A percentile compares a stretch with the other conserved stretches of the same genome.
Evolutionary conservation across 2,888 invertebrate genomes (phyloP).

Genomic region (Dryobotodes eremita): DNA sequence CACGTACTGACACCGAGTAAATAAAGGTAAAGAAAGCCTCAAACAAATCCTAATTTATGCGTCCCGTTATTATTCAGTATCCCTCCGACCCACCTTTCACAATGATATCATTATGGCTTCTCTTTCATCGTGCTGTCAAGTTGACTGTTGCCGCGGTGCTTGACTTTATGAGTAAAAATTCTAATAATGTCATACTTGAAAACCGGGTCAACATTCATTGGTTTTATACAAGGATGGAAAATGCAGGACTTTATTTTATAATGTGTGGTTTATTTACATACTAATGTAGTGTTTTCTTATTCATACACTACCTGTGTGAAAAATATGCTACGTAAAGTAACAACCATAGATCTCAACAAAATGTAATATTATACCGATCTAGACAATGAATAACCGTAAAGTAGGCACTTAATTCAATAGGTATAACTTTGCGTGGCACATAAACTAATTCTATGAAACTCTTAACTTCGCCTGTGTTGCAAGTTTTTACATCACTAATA

Average conservation of each 20-base stretch:
- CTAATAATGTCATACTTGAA: not conserved
- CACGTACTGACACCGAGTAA: not conserved
- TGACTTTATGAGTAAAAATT: slow-evolving; percentile 1
- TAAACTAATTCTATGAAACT: slow-evolving; percentile 40
- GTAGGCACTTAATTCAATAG: slow-evolving; percentile 4
- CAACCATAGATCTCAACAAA: not conserved
- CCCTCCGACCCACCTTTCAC: not conserved
- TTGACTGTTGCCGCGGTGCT: not conserved
- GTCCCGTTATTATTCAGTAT: slow-evolving; percentile 32
- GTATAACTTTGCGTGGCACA: slow-evolving; percentile 21
- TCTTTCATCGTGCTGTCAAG: slow-evolving; percentile 24
- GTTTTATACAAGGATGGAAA: too few species aligned
- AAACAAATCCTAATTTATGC: not conserved
- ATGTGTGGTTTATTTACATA: not conserved
- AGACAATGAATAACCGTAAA: too few species aligned
- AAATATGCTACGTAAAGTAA: too few species aligned
- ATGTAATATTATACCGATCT: not conserved
- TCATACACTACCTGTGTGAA: too few species aligned
- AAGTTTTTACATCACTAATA: slow-evolving; percentile 36
- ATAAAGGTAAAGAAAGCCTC: not conserved
- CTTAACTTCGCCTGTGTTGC: slow-evolving; percentile 16
- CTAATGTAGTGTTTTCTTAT: too few species aligned
- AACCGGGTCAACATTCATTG: slow-evolving; percentile 28
- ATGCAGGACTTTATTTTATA: not conserved
- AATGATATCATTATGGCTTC: slow-evolving; percentile 36